phyloP scores from a whole-genome alignment of 2,113 vertebrate species.

The Noctilio leporinus region DNA sequence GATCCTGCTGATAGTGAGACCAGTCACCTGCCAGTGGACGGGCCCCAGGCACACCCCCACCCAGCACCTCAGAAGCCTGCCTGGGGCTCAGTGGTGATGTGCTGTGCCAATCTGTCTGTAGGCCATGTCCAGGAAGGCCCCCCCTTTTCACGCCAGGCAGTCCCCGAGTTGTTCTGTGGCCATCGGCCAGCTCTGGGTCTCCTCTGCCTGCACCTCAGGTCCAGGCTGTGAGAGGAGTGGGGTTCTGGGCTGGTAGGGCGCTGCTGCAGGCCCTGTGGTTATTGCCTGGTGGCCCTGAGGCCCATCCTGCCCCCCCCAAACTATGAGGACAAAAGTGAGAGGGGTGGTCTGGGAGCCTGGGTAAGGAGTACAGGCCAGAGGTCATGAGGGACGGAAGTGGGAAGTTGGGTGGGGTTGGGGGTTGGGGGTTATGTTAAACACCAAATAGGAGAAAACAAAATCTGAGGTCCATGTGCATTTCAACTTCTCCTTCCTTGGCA shows the following conservation, averaged over 20 bases:
- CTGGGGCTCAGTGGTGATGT: background rate
- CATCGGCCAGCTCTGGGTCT: background rate
- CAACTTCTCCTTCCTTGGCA: background rate
- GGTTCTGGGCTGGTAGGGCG: background rate
- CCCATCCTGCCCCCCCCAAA: background rate
- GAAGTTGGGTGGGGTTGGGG: background rate
- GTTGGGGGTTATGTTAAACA: background rate
- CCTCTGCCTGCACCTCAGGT: background rate
- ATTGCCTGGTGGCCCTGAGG: conserved; percentile 64
- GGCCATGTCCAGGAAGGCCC: background rate
- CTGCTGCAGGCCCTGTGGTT: conserved; percentile 30
- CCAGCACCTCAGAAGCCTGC: background rate
- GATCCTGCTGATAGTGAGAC: background rate
- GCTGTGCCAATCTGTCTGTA: background rate
- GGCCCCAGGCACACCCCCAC: background rate
- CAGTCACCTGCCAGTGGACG: background rate
- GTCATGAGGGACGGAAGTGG: background rate
- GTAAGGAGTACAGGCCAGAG: background rate
- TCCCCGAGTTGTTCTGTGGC: conserved; percentile 24
- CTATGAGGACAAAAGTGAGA: background rate
- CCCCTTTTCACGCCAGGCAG: background rate
- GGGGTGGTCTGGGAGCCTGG: background rate
- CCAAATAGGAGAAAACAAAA: background rate
- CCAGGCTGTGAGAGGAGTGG: background rate
- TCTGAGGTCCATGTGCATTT: background rate